These are phyloP conservation scores for Luidia sarsii DNA, from an alignment of 53 echinoderm and acorn worm genomes.

Conservation along the genomic window DNA sequence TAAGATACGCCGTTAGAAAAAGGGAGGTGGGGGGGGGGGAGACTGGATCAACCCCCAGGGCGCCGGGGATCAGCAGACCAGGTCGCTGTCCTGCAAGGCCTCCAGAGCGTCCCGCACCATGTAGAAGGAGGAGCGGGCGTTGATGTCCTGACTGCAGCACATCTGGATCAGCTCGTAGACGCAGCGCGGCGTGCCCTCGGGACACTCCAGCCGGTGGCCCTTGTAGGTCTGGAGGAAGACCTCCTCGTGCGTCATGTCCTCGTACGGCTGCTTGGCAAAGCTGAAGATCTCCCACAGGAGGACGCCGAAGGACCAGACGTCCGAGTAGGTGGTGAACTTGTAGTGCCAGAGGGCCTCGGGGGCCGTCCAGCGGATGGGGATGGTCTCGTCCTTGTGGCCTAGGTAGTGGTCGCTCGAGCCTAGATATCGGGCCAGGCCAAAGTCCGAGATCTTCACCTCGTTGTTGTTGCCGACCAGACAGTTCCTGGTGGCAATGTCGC, in stretches of 20 bases:
- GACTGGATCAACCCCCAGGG: background rate
- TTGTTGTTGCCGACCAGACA: constrained; percentile 81
- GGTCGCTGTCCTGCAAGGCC: constrained; percentile 33
- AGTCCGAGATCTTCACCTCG: constrained; percentile 98
- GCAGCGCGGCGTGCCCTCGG: constrained; percentile 72
- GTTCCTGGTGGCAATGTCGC: constrained; percentile 95
- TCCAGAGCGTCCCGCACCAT: constrained; percentile 47
- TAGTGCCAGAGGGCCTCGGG: constrained; percentile 96
- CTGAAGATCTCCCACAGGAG: constrained; percentile 95
- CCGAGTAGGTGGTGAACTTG: constrained; percentile 83
- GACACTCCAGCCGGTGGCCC: constrained; percentile 71
- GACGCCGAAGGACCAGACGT: constrained; percentile 95
- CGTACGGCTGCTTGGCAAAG: constrained; percentile 92
- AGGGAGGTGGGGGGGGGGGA: no score
- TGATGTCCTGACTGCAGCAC: constrained; percentile 74
- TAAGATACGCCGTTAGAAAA: no score
- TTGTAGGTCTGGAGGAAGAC: constrained; percentile 87
- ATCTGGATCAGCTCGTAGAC: constrained; percentile 72
- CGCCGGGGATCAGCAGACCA: constrained; percentile 39
- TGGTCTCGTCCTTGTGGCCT: constrained; percentile 84
- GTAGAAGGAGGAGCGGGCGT: constrained; percentile 73
- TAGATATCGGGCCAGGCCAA: constrained; percentile 90
- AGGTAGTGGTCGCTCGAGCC: constrained; percentile 69
- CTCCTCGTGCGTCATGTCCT: constrained; percentile 80
- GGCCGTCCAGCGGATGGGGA: constrained; percentile 94